These are phyloP conservation scores for Prunella strophiata DNA, from an alignment of 2,797 vertebrate species.

Conservation along the genomic window DNA sequence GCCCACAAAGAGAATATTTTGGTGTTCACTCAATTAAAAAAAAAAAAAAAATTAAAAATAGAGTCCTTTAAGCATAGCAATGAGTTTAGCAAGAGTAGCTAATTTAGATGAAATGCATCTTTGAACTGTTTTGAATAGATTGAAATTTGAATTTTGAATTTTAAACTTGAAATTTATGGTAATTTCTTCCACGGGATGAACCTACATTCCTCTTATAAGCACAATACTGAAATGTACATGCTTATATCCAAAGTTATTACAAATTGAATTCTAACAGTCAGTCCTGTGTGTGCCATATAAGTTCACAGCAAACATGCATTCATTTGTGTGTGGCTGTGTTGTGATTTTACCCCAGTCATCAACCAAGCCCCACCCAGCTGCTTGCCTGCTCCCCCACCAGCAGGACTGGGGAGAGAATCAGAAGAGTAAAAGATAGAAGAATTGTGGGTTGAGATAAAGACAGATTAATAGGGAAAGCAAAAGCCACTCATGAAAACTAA, in stretches of 20 bases:
- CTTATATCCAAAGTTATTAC: neutral
- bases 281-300: neutral
- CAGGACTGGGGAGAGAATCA: rapidly evolving
- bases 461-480: neutral
- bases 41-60: neutral
- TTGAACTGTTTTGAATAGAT: neutral
- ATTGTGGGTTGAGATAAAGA: no score
- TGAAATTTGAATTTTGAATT: neutral
- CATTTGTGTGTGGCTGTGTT: neutral
- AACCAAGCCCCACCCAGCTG: rapidly evolving
- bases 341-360: neutral
- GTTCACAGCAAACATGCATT: neutral
- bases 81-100: neutral
- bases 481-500: neutral
- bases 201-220: neutral
- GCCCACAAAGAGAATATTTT: constrained; percentile 9
- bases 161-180: neutral
- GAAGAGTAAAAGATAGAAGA: neutral
- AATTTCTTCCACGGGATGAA: neutral
- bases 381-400: neutral
- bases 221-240: neutral
- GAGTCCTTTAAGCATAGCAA: neutral
- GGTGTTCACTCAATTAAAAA: neutral
- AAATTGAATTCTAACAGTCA: neutral
- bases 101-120: neutral